Conservation (phyloP, 1,140 invertebrate species). For the Manduca sexta region DNA sequence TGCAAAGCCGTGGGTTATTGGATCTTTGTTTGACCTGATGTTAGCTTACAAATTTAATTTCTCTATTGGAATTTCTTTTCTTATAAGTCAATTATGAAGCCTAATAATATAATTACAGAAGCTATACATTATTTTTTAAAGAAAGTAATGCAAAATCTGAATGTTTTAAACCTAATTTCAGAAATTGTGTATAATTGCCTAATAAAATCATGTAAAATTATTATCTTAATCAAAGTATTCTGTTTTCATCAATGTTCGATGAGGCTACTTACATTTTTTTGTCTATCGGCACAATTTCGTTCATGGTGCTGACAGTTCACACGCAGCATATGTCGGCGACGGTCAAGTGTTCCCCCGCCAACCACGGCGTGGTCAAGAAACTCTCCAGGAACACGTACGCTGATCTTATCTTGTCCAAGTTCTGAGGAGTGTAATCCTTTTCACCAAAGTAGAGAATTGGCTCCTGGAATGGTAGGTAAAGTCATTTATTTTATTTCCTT, state of each 20-base stretch:
- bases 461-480: not conserved
- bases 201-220: too few relatives aligned
- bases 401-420: constrained; percentile 53
- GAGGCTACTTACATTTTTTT: constrained; percentile 11
- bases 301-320: constrained; percentile 49
- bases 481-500: not conserved
- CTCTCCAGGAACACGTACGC: constrained; percentile 73
- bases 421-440: constrained; percentile 7
- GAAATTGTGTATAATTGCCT: too few relatives aligned
- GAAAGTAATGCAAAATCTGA: too few relatives aligned
- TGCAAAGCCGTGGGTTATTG: too few relatives aligned
- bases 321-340: constrained; percentile 77
- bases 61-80: too few relatives aligned
- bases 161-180: too few relatives aligned
- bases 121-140: too few relatives aligned
- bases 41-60: too few relatives aligned
- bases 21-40: too few relatives aligned
- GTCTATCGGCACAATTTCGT: constrained; percentile 24
- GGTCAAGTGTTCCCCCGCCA: constrained; percentile 74
- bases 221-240: too few relatives aligned
- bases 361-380: constrained; percentile 67
- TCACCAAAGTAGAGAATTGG: constrained; percentile 7
- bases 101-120: too few relatives aligned
- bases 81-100: too few relatives aligned
- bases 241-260: not conserved